Conservation (phyloP, 2,797 vertebrate species). For the Nannoperca obscura region DNA sequence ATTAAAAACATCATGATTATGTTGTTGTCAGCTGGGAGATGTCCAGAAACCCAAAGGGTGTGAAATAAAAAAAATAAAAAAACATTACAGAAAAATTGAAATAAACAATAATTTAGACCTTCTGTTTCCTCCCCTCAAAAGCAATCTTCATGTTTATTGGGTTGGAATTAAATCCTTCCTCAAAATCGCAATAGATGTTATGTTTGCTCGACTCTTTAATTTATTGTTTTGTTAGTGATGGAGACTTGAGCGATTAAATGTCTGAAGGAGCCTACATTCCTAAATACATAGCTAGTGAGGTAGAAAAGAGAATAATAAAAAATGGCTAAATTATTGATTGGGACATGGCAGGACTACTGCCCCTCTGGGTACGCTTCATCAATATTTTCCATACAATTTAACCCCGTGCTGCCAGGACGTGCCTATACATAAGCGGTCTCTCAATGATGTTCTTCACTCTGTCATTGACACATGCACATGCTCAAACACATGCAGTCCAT, state of each 20-base stretch:
- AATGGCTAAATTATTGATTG: constrained; percentile 82
- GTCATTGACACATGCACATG: constrained; percentile 54
- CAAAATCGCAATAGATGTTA: constrained; percentile 55
- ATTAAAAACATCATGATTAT: constrained; percentile 72
- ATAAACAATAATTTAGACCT: constrained; percentile 58
- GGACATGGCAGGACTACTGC: constrained; percentile 75
- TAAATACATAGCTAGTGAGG: constrained; percentile 47
- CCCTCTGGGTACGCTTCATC: constrained; percentile 78
- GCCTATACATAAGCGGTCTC: constrained; percentile 69
- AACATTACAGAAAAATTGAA: constrained; percentile 38
- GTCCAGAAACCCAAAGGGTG: constrained; percentile 62
- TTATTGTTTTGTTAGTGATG: constrained; percentile 57
- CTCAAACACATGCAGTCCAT: constrained; percentile 21
- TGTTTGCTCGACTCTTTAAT: constrained; percentile 68
- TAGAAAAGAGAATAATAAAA: constrained; percentile 78
- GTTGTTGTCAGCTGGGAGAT: constrained; percentile 64
- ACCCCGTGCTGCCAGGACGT: constrained; percentile 63
- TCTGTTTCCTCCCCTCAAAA: constrained; percentile 45
- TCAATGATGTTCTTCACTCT: constrained; percentile 62
- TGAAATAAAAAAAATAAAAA: constrained; percentile 50
- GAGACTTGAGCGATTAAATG: constrained; percentile 69
- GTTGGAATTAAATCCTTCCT: constrained; percentile 70
- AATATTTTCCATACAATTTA: constrained; percentile 86
- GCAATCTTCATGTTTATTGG: constrained; percentile 72
- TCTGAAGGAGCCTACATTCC: constrained; percentile 52